Conservation (phyloP, 2,888 invertebrate genomes). For the Macrosoma leucophasiata region DNA sequence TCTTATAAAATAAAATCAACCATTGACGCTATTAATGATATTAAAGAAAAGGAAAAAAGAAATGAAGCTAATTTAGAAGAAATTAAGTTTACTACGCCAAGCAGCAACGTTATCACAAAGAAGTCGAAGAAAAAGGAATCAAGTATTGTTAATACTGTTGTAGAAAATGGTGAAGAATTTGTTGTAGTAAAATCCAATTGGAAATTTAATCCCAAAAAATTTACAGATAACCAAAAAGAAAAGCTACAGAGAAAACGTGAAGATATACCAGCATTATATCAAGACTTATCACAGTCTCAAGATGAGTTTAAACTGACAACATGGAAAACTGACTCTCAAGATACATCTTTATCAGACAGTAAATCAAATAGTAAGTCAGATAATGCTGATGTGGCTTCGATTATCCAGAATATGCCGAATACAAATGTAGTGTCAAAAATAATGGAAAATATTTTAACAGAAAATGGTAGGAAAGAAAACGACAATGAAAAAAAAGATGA, state of each 20-base stretch:
- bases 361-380: slow-evolving; percentile 42
- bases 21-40: slow-evolving; percentile 22
- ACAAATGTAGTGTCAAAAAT: slow-evolving; percentile 54
- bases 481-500: slow-evolving; percentile 19
- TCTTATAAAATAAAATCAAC: too few species aligned
- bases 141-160: slow-evolving; percentile 52
- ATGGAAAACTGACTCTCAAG: slow-evolving; percentile 71
- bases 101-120: slow-evolving; percentile 34
- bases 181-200: slow-evolving; percentile 81
- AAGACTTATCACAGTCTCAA: slow-evolving; percentile 84
- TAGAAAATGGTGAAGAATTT: slow-evolving; percentile 77
- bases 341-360: slow-evolving; percentile 44
- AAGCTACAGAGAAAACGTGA: slow-evolving; percentile 79
- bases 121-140: slow-evolving; percentile 43
- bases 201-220: slow-evolving; percentile 80
- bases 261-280: slow-evolving; percentile 89
- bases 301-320: slow-evolving; percentile 67
- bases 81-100: slow-evolving; percentile 39
- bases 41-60: slow-evolving; percentile 16
- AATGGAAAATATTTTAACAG: slow-evolving; percentile 43
- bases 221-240: slow-evolving; percentile 88
- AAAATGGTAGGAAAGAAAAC: too few species aligned
- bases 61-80: slow-evolving; percentile 17
- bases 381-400: slow-evolving; percentile 35
- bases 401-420: slow-evolving; percentile 45